These are phyloP conservation scores for Coboldia fuscipes DNA, from an alignment of 1,140 invertebrate genomes.

Conservation along the genomic window DNA sequence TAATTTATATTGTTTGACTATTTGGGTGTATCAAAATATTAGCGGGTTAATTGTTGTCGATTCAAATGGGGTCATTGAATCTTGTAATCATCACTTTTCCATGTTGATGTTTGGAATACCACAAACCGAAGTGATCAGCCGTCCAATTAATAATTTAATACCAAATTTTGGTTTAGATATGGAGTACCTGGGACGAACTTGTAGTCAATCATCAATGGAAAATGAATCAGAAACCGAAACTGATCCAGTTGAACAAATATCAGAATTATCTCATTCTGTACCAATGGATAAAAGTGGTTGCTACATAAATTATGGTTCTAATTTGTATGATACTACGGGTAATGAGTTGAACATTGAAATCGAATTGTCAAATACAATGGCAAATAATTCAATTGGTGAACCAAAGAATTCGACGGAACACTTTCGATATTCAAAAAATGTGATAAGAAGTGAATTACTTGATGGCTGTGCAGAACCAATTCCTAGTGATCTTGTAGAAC, in stretches of 20 bases:
- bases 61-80: constrained; percentile 35
- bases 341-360: no score
- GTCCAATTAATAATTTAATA: constrained; percentile 29
- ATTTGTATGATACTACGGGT: background rate
- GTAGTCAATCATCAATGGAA: constrained; percentile 26
- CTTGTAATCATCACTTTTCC: constrained; percentile 42
- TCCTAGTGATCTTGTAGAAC: no score
- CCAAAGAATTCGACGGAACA: no score
- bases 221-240: constrained; percentile 21
- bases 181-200: constrained; percentile 15
- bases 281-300: constrained; percentile 5
- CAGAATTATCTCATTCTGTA: constrained; percentile 6
- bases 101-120: constrained; percentile 39
- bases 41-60: constrained; percentile 46
- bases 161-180: constrained; percentile 27
- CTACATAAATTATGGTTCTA: constrained; percentile 2
- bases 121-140: constrained; percentile 31
- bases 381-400: no score
- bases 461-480: no score
- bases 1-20: constrained; percentile 22
- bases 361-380: no score
- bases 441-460: no score
- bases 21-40: constrained; percentile 39
- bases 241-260: constrained; percentile 8
- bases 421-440: no score